Evolutionary conservation across 2,888 invertebrate species (phyloP).

Genomic region (Tenthredo distinguenda): DNA sequence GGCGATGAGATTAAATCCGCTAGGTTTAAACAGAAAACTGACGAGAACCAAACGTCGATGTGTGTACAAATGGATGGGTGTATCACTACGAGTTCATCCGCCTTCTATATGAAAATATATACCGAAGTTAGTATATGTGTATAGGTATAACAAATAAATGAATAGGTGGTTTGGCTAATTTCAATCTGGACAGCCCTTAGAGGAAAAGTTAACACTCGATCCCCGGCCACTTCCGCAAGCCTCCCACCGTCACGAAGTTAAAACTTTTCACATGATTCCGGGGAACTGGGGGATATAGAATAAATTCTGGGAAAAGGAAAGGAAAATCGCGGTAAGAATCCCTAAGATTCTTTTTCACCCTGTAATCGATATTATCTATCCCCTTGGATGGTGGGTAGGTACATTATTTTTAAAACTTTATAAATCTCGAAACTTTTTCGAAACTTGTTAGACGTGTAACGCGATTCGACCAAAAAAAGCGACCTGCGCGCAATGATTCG

Average conservation of each 20-base stretch:
- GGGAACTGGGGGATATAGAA: neutral
- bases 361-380: neutral
- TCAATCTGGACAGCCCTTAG: constrained; percentile 3
- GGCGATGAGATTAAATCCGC: neutral
- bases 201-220: constrained; percentile 17
- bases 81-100: neutral
- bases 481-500: too few species aligned
- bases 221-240: neutral
- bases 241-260: neutral
- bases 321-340: neutral
- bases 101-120: neutral
- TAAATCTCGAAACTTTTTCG: neutral
- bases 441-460: neutral
- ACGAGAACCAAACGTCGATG: neutral
- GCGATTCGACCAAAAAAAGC: too few species aligned
- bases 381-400: neutral
- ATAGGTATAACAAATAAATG: neutral
- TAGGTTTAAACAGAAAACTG: neutral
- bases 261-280: constrained; percentile 1
- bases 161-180: constrained; percentile 13
- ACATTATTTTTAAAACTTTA: neutral
- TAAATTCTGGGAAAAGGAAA: neutral
- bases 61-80: neutral
- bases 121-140: neutral
- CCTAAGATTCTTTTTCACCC: neutral